Conservation (phyloP, 2,888 invertebrate species). For the Sminthurinus aureus region DNA sequence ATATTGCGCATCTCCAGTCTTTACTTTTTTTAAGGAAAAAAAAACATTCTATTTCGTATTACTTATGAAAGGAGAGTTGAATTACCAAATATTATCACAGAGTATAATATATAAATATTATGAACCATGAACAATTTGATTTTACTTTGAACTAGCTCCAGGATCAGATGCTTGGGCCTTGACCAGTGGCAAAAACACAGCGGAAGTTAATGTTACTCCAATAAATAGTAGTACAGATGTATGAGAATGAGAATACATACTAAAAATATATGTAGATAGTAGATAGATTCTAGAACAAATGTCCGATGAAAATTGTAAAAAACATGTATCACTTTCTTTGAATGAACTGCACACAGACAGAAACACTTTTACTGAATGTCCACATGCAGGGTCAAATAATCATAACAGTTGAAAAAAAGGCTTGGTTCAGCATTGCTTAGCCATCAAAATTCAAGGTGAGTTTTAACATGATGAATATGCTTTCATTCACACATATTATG, state of each 20-base stretch:
- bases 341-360: not conserved
- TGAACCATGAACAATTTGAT: too few relatives aligned
- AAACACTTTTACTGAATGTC: not conserved
- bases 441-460: conserved; percentile 9
- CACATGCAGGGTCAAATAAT: not conserved
- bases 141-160: conserved; percentile 1
- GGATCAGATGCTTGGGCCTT: not conserved
- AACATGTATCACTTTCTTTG: not conserved
- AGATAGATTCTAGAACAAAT: not conserved
- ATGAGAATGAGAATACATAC: not conserved
- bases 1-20: conserved; percentile 26
- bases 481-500: too few relatives aligned
- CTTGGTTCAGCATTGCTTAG: not conserved
- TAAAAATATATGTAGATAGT: not conserved
- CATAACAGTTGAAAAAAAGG: not conserved
- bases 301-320: not conserved
- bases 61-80: not conserved
- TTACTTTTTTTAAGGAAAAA: not conserved
- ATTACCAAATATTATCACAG: not conserved
- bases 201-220: not conserved
- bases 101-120: not conserved
- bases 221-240: not conserved
- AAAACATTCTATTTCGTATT: not conserved
- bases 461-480: not conserved
- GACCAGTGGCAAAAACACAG: not conserved